These are phyloP conservation scores for Pantelozetes paolii DNA, from an alignment of 2,888 invertebrate genomes.

Conservation along the genomic window DNA sequence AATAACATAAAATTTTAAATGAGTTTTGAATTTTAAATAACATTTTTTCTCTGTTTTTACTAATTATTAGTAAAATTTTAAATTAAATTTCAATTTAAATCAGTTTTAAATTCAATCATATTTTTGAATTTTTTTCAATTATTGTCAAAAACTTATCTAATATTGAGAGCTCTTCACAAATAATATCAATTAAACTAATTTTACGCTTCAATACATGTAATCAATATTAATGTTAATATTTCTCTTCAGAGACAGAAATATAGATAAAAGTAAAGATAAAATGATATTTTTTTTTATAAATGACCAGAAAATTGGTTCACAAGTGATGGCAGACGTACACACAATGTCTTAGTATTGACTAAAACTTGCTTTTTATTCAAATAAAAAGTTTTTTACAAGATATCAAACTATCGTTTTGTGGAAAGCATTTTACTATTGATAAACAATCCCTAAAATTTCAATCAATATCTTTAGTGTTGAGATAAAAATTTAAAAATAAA, in stretches of 20 bases:
- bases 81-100: background rate
- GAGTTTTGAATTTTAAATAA: background rate
- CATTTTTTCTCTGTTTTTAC: background rate
- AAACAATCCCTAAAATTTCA: no score
- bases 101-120: background rate
- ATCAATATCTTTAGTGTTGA: no score
- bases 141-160: background rate
- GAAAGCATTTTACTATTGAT: no score
- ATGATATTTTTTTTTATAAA: background rate
- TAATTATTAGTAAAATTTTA: background rate
- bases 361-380: no score
- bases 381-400: no score
- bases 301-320: background rate
- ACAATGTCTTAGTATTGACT: no score
- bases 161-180: background rate
- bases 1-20: background rate
- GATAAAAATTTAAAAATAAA: no score
- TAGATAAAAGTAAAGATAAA: background rate
- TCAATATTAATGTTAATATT: background rate
- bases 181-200: conserved; percentile 28
- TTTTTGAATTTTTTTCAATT: background rate
- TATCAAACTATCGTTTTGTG: no score
- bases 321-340: no score
- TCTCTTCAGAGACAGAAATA: background rate
- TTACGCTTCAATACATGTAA: conserved; percentile 4